Conservation (phyloP, 2,113 vertebrate species). For the Telmatochromis brachygnathus region DNA sequence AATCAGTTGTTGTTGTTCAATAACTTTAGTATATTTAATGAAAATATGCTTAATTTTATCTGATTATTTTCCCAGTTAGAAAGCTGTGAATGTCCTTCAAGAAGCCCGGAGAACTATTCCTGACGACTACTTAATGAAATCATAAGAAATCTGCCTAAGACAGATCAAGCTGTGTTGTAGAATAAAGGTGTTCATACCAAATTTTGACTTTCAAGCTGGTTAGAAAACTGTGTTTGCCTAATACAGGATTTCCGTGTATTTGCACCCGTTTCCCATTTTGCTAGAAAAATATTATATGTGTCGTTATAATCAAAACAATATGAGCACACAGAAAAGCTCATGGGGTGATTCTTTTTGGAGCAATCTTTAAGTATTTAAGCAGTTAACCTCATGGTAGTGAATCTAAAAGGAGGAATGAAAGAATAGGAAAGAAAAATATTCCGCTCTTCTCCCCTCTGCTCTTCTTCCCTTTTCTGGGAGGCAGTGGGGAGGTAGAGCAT, state of each 20-base stretch:
- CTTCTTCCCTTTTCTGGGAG: not conserved
- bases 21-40: not conserved
- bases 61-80: not conserved
- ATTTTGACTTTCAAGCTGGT: not conserved
- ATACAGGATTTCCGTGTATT: not conserved
- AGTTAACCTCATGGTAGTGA: not conserved
- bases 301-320: not conserved
- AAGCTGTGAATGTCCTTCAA: not conserved
- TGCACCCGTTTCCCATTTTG: not conserved
- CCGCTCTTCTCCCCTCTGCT: not conserved
- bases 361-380: not conserved
- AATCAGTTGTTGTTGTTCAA: not conserved
- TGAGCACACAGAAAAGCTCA: not conserved
- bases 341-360: not conserved
- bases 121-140: not conserved
- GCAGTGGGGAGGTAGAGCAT: not conserved
- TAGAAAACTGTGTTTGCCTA: not conserved
- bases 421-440: not conserved
- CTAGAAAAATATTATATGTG: not conserved
- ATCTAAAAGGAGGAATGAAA: not conserved
- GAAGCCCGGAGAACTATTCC: not conserved
- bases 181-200: not conserved
- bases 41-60: not conserved
- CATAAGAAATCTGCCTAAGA: not conserved
- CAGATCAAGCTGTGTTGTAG: not conserved